A percentile compares a stretch with the other conserved stretches of the same genome.
Conservation (phyloP, 2,888 invertebrate genomes). For the Hylaea fasciaria region DNA sequence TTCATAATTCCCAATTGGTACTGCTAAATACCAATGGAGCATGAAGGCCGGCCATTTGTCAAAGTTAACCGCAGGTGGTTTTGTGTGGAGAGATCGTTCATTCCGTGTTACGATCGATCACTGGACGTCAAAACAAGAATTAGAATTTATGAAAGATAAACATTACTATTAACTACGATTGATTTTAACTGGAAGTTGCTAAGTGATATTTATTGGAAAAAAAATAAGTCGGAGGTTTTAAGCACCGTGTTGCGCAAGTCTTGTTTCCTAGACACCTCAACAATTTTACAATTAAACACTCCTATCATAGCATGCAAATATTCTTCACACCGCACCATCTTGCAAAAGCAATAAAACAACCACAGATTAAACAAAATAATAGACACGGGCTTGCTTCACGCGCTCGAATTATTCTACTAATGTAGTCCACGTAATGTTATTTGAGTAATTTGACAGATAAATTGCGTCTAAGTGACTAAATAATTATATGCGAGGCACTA, state of each 20-base stretch:
- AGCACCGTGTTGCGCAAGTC: no score
- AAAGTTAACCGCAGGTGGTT: constrained; percentile 40
- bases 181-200: constrained; percentile 4
- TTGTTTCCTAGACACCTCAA: background rate
- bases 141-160: constrained; percentile 20
- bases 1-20: constrained; percentile 18
- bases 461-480: constrained; percentile 22
- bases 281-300: constrained; percentile 1
- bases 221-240: no score
- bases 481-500: constrained; percentile 28
- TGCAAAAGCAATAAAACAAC: constrained; percentile 24
- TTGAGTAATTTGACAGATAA: constrained; percentile 34
- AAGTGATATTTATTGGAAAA: no score
- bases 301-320: constrained; percentile 33
- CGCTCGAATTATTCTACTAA: constrained; percentile 11
- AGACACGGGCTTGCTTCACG: constrained; percentile 12
- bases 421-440: constrained; percentile 24
- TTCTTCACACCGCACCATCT: constrained; percentile 26
- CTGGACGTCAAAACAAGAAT: constrained; percentile 26
- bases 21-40: constrained; percentile 21
- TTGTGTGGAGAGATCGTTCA: constrained; percentile 35
- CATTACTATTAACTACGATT: background rate
- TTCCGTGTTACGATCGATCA: constrained; percentile 33
- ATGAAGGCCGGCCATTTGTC: constrained; percentile 31
- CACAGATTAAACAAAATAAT: constrained; percentile 18